Percentiles rank a stretch among this genome's conserved stretches.
Conservation (phyloP, 2,113 vertebrate species). For the Bolborhynchus lineola region DNA sequence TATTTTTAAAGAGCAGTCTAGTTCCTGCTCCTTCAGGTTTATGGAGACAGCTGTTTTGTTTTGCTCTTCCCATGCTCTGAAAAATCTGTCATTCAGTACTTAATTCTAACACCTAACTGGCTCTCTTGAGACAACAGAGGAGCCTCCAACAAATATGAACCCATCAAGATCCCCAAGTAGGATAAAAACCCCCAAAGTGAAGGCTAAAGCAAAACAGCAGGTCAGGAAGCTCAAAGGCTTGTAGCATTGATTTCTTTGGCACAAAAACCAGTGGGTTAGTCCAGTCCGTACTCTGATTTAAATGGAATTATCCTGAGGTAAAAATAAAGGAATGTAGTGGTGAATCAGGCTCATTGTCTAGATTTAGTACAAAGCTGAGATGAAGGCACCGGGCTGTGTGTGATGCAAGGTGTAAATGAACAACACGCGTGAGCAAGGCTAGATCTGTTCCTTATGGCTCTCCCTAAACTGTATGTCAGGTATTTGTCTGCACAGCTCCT, state of each 20-base stretch:
- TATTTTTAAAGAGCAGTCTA: constrained; percentile 66
- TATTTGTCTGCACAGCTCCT: not conserved
- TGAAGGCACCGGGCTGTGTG: not conserved
- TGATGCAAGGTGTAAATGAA: constrained; percentile 55
- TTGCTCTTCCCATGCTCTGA: constrained; percentile 60
- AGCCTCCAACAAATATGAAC: constrained; percentile 50
- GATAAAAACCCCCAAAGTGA: constrained; percentile 43
- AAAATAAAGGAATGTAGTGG: constrained; percentile 55
- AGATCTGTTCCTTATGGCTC: not conserved
- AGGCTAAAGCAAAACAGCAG: constrained; percentile 64
- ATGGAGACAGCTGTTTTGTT: constrained; percentile 61
- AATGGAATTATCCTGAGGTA: constrained; percentile 63
- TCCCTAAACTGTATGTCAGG: not conserved
- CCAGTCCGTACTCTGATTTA: constrained; percentile 43
- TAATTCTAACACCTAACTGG: constrained; percentile 58
- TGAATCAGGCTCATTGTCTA: constrained; percentile 50
- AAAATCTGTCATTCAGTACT: constrained; percentile 61
- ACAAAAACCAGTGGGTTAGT: constrained; percentile 29
- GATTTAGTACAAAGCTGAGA: not conserved
- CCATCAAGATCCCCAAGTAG: constrained; percentile 38
- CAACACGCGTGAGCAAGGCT: not conserved
- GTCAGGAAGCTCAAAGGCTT: constrained; percentile 63
- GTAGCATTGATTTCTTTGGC: constrained; percentile 60
- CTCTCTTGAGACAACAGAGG: constrained; percentile 54
- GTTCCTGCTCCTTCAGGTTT: constrained; percentile 65